Evolutionary conservation across 2,113 vertebrate species (phyloP).

Genomic region (Hydropotes inermis): DNA sequence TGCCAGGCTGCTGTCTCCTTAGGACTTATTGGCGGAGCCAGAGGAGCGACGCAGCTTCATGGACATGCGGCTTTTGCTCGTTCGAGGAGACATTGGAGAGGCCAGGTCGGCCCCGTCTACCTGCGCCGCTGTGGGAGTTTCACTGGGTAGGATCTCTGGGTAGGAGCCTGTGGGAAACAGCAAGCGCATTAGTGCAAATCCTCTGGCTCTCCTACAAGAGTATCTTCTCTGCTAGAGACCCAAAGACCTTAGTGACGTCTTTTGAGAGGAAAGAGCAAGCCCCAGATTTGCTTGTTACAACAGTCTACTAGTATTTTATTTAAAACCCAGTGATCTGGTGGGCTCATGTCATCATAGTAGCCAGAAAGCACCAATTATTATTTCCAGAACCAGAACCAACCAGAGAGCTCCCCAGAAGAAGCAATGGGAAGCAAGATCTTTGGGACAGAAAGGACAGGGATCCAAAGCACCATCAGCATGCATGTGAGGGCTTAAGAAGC

Average conservation of each 20-base stretch:
- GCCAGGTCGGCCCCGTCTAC: conserved; percentile 94
- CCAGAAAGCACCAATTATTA: conserved; percentile 26
- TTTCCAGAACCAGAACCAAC: conserved; percentile 30
- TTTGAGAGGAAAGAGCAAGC: conserved; percentile 49
- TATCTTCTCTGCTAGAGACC: neutral
- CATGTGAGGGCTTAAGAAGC: conserved; percentile 65
- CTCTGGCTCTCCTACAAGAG: neutral
- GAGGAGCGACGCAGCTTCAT: conserved; percentile 98
- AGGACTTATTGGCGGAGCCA: conserved; percentile 98
- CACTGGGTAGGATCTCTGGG: conserved; percentile 92
- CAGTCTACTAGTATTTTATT: conserved; percentile 48
- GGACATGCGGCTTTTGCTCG: conserved; percentile 99
- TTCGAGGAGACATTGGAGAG: conserved; percentile 97
- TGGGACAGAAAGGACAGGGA: conserved; percentile 61
- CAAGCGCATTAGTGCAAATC: conserved; percentile 61
- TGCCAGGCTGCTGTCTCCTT: conserved; percentile 70
- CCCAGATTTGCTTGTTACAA: conserved; percentile 45
- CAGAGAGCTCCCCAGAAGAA: conserved; percentile 26
- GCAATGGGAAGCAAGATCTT: conserved; percentile 59
- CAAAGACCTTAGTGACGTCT: conserved; percentile 1
- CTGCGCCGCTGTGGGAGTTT: conserved; percentile 89
- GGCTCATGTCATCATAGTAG: conserved; percentile 15
- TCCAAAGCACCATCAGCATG: conserved; percentile 70
- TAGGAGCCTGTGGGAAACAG: conserved; percentile 89
- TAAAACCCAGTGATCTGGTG: conserved; percentile 37